phyloP scores from a whole-genome alignment of 2,888 invertebrate genomes.

The Sinopyrophorus schimmeli region DNA sequence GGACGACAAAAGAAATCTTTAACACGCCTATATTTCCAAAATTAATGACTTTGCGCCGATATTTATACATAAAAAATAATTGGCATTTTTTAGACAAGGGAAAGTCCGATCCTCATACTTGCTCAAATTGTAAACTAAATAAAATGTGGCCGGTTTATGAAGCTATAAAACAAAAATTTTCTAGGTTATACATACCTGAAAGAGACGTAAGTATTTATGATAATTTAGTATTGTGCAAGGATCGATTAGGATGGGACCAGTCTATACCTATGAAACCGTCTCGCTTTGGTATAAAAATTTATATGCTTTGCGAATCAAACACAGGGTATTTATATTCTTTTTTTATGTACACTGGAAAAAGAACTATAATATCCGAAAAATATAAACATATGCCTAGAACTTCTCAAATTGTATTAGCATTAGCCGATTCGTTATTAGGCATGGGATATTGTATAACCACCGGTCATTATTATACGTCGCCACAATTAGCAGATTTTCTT shows the following conservation, averaged over 20 bases:
- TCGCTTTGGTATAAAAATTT: slow-evolving; percentile 43
- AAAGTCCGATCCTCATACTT: not conserved
- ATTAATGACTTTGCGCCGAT: not conserved
- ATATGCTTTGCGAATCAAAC: slow-evolving; percentile 43
- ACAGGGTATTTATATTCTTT: slow-evolving; percentile 39
- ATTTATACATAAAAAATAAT: slow-evolving; percentile 3
- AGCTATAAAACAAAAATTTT: slow-evolving; percentile 17
- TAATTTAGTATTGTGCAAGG: slow-evolving; percentile 42
- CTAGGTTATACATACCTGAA: slow-evolving; percentile 25
- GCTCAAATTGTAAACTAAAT: too few relatives aligned
- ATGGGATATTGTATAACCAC: slow-evolving; percentile 8
- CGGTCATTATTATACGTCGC: slow-evolving; percentile 10
- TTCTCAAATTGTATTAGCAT: slow-evolving; percentile 15
- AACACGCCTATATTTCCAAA: slow-evolving; percentile 4
- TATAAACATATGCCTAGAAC: slow-evolving; percentile 16
- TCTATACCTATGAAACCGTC: slow-evolving; percentile 43
- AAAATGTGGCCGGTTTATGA: slow-evolving; percentile 33
- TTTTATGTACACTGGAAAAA: slow-evolving; percentile 39
- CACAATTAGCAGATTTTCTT: slow-evolving; percentile 4
- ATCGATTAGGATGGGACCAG: slow-evolving; percentile 42
- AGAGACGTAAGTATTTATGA: slow-evolving; percentile 39
- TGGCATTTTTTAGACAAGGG: slow-evolving; percentile 4
- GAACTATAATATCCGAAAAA: slow-evolving; percentile 16
- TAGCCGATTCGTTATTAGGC: slow-evolving; percentile 11
- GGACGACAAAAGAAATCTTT: slow-evolving; percentile 3